Evolutionary conservation across 2,888 invertebrate species (phyloP).

Genomic region (Leucophora obtusa): DNA sequence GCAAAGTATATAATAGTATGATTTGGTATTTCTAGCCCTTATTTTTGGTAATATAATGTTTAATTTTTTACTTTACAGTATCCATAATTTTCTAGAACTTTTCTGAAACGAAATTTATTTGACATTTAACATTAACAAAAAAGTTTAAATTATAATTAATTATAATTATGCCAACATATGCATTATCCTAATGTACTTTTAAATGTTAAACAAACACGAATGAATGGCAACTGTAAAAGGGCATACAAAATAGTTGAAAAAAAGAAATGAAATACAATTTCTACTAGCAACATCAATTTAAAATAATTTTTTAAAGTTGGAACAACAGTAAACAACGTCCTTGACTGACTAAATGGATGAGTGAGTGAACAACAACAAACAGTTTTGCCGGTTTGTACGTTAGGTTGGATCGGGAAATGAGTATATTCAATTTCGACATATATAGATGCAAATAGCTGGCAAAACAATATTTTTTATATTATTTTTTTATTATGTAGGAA

Average conservation of each 20-base stretch:
- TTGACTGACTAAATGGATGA: conserved; percentile 47
- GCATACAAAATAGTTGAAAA: conserved; percentile 18
- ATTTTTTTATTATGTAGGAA: too few species aligned
- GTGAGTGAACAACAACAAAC: conserved; percentile 5
- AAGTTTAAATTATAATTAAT: not conserved
- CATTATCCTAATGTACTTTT: not conserved
- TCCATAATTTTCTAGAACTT: too few species aligned
- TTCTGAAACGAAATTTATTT: too few species aligned
- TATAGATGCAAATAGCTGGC: too few species aligned
- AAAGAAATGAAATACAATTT: not conserved
- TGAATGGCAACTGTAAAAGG: conserved; percentile 1
- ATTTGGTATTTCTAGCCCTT: too few species aligned
- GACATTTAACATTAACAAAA: too few species aligned
- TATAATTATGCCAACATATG: not conserved
- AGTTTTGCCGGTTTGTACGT: not conserved
- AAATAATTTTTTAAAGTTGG: conserved; percentile 5
- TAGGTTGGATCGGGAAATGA: too few species aligned
- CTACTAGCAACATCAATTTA: conserved; percentile 9
- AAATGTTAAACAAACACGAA: conserved; percentile 1
- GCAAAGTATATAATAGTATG: too few species aligned
- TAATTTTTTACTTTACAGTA: too few species aligned
- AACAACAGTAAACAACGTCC: conserved; percentile 46
- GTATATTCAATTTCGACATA: too few species aligned
- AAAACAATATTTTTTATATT: too few species aligned
- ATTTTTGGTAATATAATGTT: too few species aligned